These are phyloP conservation scores for Saguinus imperator DNA, from an alignment of 2,113 vertebrate genomes.

Conservation along the genomic window DNA sequence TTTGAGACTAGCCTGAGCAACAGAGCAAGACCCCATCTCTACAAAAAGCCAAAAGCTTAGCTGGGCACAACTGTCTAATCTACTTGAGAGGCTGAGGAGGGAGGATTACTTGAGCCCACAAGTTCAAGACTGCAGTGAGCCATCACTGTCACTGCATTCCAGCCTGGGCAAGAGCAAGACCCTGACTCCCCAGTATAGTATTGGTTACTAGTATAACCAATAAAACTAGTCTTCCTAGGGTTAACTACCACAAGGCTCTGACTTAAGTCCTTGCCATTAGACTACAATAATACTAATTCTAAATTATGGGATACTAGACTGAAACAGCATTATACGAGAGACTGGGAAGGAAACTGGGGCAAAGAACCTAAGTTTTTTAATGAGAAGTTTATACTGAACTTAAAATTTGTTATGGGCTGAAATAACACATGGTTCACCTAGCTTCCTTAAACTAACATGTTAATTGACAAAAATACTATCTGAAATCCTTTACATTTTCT, in stretches of 20 bases:
- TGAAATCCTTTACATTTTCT: neutral
- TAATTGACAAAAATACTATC: neutral
- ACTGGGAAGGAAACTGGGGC: neutral
- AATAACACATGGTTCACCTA: neutral
- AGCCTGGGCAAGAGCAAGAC: neutral
- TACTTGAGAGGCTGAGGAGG: neutral
- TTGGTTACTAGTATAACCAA: neutral
- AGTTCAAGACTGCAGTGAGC: neutral
- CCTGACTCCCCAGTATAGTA: neutral
- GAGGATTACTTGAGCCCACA: neutral
- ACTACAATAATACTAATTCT: neutral
- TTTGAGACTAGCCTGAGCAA: neutral
- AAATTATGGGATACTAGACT: neutral
- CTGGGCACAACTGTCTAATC: neutral
- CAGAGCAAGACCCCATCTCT: neutral
- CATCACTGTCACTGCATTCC: neutral
- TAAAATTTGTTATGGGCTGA: neutral
- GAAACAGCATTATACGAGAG: neutral
- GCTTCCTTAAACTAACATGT: neutral
- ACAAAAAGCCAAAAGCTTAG: neutral
- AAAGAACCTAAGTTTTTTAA: slow-evolving; percentile 15
- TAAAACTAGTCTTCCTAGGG: neutral
- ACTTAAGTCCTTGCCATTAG: neutral
- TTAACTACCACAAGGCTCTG: neutral
- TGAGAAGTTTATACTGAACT: neutral